These are phyloP conservation scores for Eurystomus gularis DNA, from an alignment of 2,113 vertebrate genomes.

Conservation along the genomic window DNA sequence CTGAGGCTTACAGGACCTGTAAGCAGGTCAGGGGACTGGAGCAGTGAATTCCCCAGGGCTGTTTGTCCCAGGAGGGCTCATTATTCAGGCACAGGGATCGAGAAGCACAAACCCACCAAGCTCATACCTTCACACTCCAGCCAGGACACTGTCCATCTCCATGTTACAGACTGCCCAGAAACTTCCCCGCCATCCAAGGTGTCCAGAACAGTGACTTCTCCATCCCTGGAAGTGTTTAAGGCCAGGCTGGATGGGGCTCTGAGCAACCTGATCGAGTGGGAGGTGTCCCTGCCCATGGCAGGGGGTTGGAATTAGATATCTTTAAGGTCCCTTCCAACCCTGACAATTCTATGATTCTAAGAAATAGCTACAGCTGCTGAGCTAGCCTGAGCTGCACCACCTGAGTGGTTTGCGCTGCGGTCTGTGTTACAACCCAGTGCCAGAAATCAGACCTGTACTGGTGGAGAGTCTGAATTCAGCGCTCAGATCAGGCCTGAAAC, in stretches of 20 bases:
- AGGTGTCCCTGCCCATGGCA: too few relatives aligned
- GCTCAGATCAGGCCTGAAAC: neutral
- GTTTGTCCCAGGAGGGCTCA: neutral
- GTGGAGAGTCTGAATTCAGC: neutral
- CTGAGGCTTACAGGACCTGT: neutral
- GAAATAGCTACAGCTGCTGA: neutral
- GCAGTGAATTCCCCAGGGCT: neutral
- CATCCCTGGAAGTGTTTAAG: too few relatives aligned
- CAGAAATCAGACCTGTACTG: neutral
- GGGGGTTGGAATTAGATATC: too few relatives aligned
- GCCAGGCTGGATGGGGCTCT: too few relatives aligned
- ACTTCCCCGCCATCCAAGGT: neutral
- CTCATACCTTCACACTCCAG: neutral
- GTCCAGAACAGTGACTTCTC: neutral
- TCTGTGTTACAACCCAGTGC: neutral
- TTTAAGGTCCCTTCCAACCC: too few relatives aligned
- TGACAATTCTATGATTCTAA: too few relatives aligned
- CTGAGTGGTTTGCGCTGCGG: neutral
- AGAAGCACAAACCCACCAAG: neutral
- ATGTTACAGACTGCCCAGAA: accelerated
- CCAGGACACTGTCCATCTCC: accelerated
- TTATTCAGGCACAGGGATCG: neutral
- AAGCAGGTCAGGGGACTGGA: neutral
- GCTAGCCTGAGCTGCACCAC: neutral
- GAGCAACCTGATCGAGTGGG: too few relatives aligned